Base-by-base conservation (phyloP, 2,797 vertebrate species). In the Eremophila alpestris region DNA sequence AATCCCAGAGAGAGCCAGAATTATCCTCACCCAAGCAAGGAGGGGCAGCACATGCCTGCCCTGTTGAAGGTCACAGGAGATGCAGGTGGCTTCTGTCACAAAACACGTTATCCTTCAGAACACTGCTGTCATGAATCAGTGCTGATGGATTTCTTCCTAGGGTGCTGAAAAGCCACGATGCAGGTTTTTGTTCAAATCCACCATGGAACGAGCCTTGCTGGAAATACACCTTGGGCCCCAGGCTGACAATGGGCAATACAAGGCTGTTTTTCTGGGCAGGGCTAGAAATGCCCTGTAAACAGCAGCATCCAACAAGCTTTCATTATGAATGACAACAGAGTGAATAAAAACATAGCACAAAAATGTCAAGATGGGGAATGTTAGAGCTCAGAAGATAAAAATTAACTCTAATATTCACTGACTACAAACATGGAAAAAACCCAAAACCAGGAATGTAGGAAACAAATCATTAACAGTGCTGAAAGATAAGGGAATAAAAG, bases 401-500 rank as follows among this genome's bases (percentile, higher is more conserved):
- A 48, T 58, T n/a, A 75, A 78, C 38, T 76, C 32, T 27, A 26
- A 27, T 22, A 41, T 51, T 70, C 30, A 46, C 6, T 65, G 43
- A 81, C 54, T 27, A 24, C 29, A 59, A 64, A 56, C 40, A 56
- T 32, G 67, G 40, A 48, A 67, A 83, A 87, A 49, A 7, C 0
- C 16, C 45, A 63, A 70, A 26, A 18, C n/a, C 8, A 76, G 6
- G 38, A 34, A 34, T 10, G 19, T 5, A 77, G 56, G 54, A 76
- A 83, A 88, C 38, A 67, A 69, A 87, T 58, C 21, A 71, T 49
- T 70, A 85, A 76, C 30, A 52, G 23, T 36, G 38, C 46, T n/a
- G 77, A 63, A 63, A 89, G 68, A 79, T 69, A 88, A 90, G n/a
- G 43, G 77, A 93, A 94, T 46, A 48, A 63, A 95, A 94, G 79